A percentile compares a stretch with the other conserved stretches of the same genome.
Evolutionary conservation across 2,113 vertebrate genomes (phyloP).

Genomic region (Amphiprion percula): DNA sequence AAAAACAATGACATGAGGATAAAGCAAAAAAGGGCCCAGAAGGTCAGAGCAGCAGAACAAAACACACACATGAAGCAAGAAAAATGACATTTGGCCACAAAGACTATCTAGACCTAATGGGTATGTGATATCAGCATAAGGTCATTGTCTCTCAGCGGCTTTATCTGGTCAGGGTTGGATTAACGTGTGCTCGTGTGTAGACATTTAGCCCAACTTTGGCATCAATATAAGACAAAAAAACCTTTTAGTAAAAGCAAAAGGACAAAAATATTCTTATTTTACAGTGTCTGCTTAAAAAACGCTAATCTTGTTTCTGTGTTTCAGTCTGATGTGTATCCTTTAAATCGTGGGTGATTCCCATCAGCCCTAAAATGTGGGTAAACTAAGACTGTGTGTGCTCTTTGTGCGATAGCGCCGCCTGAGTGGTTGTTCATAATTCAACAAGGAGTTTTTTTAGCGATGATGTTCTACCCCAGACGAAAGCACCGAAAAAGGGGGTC

Average conservation of each 20-base stretch:
- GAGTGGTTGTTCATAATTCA: slow-evolving; percentile 41
- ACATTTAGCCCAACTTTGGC: background rate
- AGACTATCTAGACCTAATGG: slow-evolving; percentile 32
- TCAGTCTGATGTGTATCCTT: background rate
- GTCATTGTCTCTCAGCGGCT: slow-evolving; percentile 2
- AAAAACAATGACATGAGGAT: slow-evolving; percentile 6
- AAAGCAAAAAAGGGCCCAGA: slow-evolving; percentile 2
- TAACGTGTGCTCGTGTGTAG: too few species aligned
- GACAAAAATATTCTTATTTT: too few species aligned
- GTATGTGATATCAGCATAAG: slow-evolving; percentile 24
- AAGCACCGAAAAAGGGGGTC: slow-evolving; percentile 25
- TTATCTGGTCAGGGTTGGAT: slow-evolving; percentile 13
- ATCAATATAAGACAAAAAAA: background rate
- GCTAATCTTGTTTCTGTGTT: background rate
- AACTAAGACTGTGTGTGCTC: background rate
- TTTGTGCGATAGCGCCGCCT: background rate
- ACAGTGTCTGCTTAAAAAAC: too few species aligned
- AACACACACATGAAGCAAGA: slow-evolving; percentile 10
- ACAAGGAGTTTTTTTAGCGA: background rate
- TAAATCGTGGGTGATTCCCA: slow-evolving; percentile 14
- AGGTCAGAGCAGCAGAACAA: slow-evolving; percentile 26
- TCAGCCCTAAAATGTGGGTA: background rate
- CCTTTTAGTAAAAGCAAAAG: too few species aligned
- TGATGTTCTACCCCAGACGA: slow-evolving; percentile 34
- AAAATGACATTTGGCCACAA: slow-evolving; percentile 40